Percentiles rank a stretch among this genome's conserved stretches.
Conservation (phyloP, 2,113 vertebrate species). For the Cinclus cinclus region DNA sequence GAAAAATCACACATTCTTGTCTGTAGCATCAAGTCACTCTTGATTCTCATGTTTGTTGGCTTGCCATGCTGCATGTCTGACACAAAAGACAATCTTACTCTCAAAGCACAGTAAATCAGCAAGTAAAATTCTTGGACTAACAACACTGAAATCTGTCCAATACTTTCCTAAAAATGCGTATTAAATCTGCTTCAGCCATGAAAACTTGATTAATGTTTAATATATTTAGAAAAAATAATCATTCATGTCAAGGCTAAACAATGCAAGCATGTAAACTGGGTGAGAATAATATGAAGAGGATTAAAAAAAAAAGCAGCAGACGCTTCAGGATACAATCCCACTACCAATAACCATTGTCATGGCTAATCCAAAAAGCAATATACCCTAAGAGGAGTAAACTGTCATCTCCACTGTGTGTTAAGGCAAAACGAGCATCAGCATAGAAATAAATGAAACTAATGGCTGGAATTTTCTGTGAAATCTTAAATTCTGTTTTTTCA, state of each 20-base stretch:
- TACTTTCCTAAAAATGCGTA: background rate
- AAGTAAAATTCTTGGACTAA: constrained; percentile 37
- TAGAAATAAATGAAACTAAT: background rate
- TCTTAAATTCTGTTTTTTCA: background rate
- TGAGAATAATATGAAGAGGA: background rate
- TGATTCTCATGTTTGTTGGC: constrained; percentile 5
- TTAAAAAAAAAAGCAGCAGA: background rate
- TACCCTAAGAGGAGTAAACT: background rate
- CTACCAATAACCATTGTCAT: background rate
- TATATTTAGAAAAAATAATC: background rate
- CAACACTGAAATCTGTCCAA: constrained; percentile 12
- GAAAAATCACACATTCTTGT: background rate
- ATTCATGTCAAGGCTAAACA: background rate
- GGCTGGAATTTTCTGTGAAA: background rate
- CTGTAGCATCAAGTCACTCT: background rate
- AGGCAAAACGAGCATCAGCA: background rate
- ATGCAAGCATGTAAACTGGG: background rate
- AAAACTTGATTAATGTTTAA: background rate
- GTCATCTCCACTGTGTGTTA: background rate
- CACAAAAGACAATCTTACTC: constrained; percentile 29
- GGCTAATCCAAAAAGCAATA: background rate
- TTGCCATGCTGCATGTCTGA: constrained; percentile 32
- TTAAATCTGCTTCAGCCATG: background rate
- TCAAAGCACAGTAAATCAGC: constrained; percentile 35
- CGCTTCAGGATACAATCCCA: background rate